Evolutionary conservation across 2,888 invertebrate genomes (phyloP).

Genomic region (Mesochorus sp.): DNA sequence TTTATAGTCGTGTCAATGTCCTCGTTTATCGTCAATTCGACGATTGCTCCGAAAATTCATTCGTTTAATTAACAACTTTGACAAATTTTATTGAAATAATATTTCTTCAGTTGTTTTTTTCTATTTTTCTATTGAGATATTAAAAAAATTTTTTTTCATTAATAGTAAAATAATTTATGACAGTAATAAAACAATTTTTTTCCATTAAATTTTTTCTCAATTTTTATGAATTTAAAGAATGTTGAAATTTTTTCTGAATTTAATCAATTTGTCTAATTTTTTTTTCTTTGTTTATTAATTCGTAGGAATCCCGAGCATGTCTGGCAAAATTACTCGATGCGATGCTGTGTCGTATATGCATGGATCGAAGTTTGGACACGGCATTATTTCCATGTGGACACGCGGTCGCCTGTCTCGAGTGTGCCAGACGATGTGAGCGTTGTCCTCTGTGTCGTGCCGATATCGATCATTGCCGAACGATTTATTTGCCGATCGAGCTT

Average conservation of each 20-base stretch:
- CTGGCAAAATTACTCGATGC: constrained; percentile 85
- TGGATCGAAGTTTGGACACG: constrained; percentile 92
- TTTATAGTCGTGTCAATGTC: no score
- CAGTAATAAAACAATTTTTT: no score
- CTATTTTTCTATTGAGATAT: no score
- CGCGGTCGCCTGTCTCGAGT: constrained; percentile 90
- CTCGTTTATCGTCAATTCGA: no score
- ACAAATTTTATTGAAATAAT: no score
- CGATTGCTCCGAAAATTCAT: no score
- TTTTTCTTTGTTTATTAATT: not conserved
- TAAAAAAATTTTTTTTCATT: no score
- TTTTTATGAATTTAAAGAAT: not conserved
- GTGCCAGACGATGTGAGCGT: constrained; percentile 88
- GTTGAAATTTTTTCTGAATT: not conserved
- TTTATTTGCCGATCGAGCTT: constrained; percentile 87
- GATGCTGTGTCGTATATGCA: constrained; percentile 93
- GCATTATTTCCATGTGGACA: constrained; percentile 95
- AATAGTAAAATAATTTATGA: no score
- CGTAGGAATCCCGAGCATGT: constrained; percentile 84
- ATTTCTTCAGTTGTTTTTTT: no score
- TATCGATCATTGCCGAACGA: constrained; percentile 87
- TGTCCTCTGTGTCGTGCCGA: constrained; percentile 90
- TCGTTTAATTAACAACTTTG: no score
- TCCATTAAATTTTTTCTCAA: no score
- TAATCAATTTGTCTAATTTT: not conserved